Evolutionary conservation across 2,888 invertebrate species (phyloP), one percentile per base, ranked within the genome.

Genomic region (Timandra comae): DNA sequence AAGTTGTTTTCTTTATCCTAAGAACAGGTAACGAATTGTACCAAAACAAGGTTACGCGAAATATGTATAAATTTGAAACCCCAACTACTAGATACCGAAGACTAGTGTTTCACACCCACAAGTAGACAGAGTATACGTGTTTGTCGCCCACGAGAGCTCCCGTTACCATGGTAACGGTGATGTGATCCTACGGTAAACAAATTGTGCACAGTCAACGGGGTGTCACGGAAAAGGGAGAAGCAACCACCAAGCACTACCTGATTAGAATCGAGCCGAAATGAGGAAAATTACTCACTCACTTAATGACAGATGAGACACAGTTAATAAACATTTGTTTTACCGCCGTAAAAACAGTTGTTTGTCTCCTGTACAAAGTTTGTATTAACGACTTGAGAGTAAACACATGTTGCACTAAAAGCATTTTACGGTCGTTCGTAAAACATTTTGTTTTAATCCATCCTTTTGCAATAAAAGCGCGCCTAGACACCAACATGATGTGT

Each of bases 181-280:
- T 52, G 56, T 58, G 63, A 71, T 73, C 75, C 71, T 73, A 65
- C 56, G 59, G 57, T 67, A 72, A 69, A 79, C 79, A 75, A 76
- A 68, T 73, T 66, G 68, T 61, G 71, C 66, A 69, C 66, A 63
- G 68, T 74, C 80, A 79, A 76, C 76, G 71, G 72, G 70, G 71
- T 73, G 74, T 69, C 76, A 63, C 67, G 68, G 68, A 78, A 80
- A 79, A 80, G 79, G 77, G 73, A 72, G 57, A 53, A 73, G 73
- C 63, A 70, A 67, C 51, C 69, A 46, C 52, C 56, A 56, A 68
- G 69, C 67, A 71, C 74, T 69, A 69, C 63, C 68, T 73, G 76
- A 79, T 79, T 77, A 78, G 69, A 66, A 63, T 59, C 52, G 55
- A 56, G 64, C 8, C 46, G 57, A 63, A 66, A 65, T 52, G 63